Conservation (phyloP, 2,888 invertebrate species). For the Volucella inanis region DNA sequence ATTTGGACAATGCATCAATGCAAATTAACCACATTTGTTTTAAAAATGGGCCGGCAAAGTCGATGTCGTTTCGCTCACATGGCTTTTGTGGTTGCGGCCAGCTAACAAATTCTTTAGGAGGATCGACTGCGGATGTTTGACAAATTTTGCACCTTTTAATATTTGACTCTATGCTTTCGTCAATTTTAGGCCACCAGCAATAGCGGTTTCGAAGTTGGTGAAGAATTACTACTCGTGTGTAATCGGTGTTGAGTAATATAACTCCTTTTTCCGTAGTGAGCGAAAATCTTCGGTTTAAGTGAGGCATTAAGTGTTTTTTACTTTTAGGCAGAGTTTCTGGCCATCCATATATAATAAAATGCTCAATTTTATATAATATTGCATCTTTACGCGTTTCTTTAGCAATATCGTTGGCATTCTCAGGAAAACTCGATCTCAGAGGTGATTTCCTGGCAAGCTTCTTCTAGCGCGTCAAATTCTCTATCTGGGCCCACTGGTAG, state of each 20-base stretch:
- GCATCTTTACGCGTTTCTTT: slow-evolving; percentile 22
- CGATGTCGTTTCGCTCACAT: not conserved
- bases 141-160: slow-evolving; percentile 25
- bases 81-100: slow-evolving; percentile 28
- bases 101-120: slow-evolving; percentile 6
- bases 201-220: too few relatives aligned
- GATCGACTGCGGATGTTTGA: slow-evolving; percentile 14
- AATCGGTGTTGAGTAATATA: too few relatives aligned
- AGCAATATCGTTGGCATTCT: slow-evolving; percentile 24
- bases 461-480: slow-evolving; percentile 27
- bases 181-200: slow-evolving; percentile 54
- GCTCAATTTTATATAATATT: not conserved
- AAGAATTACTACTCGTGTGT: too few relatives aligned
- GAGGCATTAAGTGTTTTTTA: too few relatives aligned
- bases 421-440: slow-evolving; percentile 34
- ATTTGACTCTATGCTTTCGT: slow-evolving; percentile 26
- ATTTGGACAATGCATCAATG: too few relatives aligned
- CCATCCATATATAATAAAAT: too few relatives aligned
- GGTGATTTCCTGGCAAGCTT: slow-evolving; percentile 43
- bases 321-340: too few relatives aligned
- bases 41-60: too few relatives aligned
- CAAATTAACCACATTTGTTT: too few relatives aligned
- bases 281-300: too few relatives aligned
- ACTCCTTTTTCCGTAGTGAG: slow-evolving; percentile 30
- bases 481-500: slow-evolving; percentile 37